A percentile compares a stretch with the other conserved stretches of the same genome.
phyloP scores from a whole-genome alignment of 92 coral and sea anemone species.

The Umimayanthus kanabou region DNA sequence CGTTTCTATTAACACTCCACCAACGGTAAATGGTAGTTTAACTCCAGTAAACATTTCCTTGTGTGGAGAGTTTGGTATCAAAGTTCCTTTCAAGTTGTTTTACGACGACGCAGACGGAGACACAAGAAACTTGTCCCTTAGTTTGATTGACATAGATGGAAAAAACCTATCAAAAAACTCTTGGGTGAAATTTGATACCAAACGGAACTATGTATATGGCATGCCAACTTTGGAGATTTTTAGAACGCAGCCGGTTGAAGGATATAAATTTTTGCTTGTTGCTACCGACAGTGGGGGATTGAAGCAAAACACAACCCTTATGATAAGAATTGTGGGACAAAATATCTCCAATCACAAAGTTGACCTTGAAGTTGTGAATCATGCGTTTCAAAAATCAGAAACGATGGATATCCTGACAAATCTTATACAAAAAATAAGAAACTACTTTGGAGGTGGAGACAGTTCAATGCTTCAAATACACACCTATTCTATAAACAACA shows the following conservation, averaged over 20 bases:
- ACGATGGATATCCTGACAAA: constrained; percentile 1
- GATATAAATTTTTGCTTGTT: constrained; percentile 41
- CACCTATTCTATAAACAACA: not conserved
- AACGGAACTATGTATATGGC: constrained; percentile 36
- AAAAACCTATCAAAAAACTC: constrained; percentile 19
- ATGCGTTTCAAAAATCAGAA: constrained; percentile 1
- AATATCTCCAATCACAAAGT: constrained; percentile 16
- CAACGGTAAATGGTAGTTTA: constrained; percentile 8
- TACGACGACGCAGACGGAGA: constrained; percentile 44
- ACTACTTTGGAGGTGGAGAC: constrained; percentile 21
- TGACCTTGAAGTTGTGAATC: not conserved
- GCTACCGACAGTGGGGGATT: constrained; percentile 49
- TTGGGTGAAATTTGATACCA: constrained; percentile 40
- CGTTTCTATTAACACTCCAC: constrained; percentile 29
- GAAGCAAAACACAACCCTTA: constrained; percentile 32
- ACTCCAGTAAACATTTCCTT: constrained; percentile 25
- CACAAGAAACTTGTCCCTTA: constrained; percentile 44
- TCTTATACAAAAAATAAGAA: constrained; percentile 5
- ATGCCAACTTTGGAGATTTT: constrained; percentile 28
- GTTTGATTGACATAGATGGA: constrained; percentile 1
- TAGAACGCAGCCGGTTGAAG: constrained; percentile 43
- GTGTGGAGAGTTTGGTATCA: constrained; percentile 37
- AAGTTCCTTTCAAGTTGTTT: constrained; percentile 40
- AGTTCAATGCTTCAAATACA: not conserved
- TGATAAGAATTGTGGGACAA: constrained; percentile 12